phyloP scores from a whole-genome alignment of 2,888 invertebrate genomes.

The Polyommatus icarus region DNA sequence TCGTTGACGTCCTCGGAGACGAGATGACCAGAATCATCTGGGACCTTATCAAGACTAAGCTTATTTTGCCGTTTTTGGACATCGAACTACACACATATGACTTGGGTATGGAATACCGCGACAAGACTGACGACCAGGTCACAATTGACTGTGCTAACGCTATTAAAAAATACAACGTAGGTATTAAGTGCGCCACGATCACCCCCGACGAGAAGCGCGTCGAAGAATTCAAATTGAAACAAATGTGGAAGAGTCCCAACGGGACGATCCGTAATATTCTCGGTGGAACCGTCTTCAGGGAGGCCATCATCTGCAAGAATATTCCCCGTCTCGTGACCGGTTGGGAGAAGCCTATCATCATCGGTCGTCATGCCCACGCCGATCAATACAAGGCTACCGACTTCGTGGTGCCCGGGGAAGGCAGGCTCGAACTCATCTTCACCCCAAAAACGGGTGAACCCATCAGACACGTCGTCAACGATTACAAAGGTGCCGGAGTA shows the following conservation, averaged over 20 bases:
- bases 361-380: conserved; percentile 98
- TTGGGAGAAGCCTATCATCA: conserved; percentile 98
- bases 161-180: conserved; percentile 97
- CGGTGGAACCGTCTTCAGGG: conserved; percentile 91
- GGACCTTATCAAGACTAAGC: conserved; percentile 98
- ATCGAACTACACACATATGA: conserved; percentile 96
- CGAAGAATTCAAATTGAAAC: conserved; percentile 91
- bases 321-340: conserved; percentile 96
- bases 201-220: conserved; percentile 98
- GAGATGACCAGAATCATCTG: conserved; percentile 99
- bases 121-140: conserved; percentile 96
- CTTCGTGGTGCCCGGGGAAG: conserved; percentile 95
- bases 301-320: conserved; percentile 94
- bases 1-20: conserved; percentile 96
- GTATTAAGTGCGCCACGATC: conserved; percentile 99
- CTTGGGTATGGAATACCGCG: conserved; percentile 96
- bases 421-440: conserved; percentile 92
- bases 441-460: conserved; percentile 84
- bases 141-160: conserved; percentile 98
- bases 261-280: conserved; percentile 94
- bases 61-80: conserved; percentile 97
- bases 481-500: conserved; percentile 93
- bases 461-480: conserved; percentile 88
- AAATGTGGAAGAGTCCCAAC: conserved; percentile 96
- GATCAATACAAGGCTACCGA: conserved; percentile 99